These are phyloP conservation scores for Cervus canadensis DNA, from an alignment of 2,113 vertebrate species.

Conservation along the genomic window DNA sequence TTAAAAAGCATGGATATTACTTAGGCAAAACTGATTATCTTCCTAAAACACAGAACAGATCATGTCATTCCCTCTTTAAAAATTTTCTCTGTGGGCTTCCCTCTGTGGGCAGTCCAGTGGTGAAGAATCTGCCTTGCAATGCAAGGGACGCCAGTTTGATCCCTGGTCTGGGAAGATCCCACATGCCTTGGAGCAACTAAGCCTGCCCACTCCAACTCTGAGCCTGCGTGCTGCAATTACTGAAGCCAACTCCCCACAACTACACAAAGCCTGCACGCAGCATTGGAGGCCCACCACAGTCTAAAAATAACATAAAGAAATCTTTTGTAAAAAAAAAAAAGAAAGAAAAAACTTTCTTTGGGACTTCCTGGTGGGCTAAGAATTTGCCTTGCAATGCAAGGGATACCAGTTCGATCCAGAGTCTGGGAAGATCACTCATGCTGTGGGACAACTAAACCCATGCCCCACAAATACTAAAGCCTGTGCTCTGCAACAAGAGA, in stretches of 20 bases:
- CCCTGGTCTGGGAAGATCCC: background rate
- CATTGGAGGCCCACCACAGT: background rate
- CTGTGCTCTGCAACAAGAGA: background rate
- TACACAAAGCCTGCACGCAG: background rate
- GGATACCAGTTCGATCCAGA: background rate
- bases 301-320: background rate
- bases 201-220: background rate
- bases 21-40: background rate
- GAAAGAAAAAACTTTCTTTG: background rate
- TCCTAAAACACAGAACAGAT: background rate
- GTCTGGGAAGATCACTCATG: background rate
- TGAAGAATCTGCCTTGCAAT: background rate
- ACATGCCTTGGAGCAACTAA: background rate
- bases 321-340: background rate
- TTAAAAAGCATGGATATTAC: background rate
- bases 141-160: background rate
- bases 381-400: background rate
- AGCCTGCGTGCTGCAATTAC: accelerated
- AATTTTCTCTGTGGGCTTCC: background rate
- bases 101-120: background rate
- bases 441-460: background rate
- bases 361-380: background rate
- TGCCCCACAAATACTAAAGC: background rate
- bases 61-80: background rate
- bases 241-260: background rate